Conservation (phyloP, 2,113 vertebrate genomes). For the Gnathonemus longibarbis region DNA sequence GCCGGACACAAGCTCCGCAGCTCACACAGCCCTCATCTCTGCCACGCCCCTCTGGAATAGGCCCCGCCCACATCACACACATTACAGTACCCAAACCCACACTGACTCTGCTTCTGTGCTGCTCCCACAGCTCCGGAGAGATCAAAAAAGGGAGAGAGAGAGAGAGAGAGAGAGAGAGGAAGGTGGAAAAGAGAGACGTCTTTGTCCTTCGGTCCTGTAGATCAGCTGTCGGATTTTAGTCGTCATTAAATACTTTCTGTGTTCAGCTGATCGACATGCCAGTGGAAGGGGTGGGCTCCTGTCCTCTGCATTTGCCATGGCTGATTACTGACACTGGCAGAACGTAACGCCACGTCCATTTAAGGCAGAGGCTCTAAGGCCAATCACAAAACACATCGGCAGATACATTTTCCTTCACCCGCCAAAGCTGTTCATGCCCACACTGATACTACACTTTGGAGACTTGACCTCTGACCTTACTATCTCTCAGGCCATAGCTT, state of each 20-base stretch:
- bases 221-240: slow-evolving; percentile 27
- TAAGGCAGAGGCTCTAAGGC: background rate
- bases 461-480: background rate
- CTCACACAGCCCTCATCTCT: background rate
- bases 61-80: background rate
- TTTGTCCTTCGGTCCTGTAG: background rate
- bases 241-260: slow-evolving; percentile 15
- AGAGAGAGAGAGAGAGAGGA: background rate
- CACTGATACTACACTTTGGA: background rate
- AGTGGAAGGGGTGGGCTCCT: slow-evolving; percentile 6
- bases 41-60: background rate
- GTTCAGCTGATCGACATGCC: slow-evolving; percentile 26
- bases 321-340: background rate
- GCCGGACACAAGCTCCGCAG: background rate
- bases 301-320: background rate
- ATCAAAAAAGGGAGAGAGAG: background rate
- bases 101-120: background rate
- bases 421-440: background rate
- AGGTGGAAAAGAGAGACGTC: background rate
- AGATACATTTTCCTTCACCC: background rate
- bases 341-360: background rate
- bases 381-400: background rate
- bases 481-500: background rate
- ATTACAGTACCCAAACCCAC: background rate
- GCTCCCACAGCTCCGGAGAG: background rate